Evolutionary conservation across 2,113 vertebrate genomes (phyloP).

Genomic region (Sinocyclocheilus anshuiensis): DNA sequence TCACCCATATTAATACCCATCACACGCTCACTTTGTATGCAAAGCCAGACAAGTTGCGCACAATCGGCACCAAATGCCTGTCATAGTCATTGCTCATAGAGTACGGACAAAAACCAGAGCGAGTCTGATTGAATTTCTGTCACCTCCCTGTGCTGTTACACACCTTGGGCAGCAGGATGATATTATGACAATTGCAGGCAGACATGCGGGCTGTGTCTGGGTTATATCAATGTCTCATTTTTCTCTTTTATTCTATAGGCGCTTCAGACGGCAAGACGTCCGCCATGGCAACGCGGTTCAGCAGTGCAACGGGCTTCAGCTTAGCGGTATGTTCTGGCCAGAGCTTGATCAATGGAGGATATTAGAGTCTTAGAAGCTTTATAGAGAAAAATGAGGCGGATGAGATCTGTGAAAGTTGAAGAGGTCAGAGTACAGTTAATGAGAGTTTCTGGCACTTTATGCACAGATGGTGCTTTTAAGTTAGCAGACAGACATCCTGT

Average conservation of each 20-base stretch:
- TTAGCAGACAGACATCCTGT: not conserved
- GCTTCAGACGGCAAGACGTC: constrained; percentile 95
- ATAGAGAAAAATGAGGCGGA: not conserved
- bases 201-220: not conserved
- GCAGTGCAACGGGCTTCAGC: constrained; percentile 93
- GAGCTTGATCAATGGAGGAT: constrained; percentile 29
- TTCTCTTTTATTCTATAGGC: constrained; percentile 68
- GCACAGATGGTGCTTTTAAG: not conserved
- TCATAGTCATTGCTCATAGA: constrained; percentile 30
- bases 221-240: constrained; percentile 16
- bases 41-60: constrained; percentile 30
- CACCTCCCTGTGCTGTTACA: not conserved
- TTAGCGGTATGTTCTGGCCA: constrained; percentile 81
- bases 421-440: constrained; percentile 22
- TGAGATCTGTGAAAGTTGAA: constrained; percentile 9
- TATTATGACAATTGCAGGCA: not conserved
- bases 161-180: not conserved
- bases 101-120: constrained; percentile 23
- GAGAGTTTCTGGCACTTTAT: not conserved
- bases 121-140: constrained; percentile 40
- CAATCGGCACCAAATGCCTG: constrained; percentile 42
- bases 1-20: constrained; percentile 42
- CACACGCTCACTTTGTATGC: constrained; percentile 41
- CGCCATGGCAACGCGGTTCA: constrained; percentile 94
- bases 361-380: not conserved